phyloP scores from a whole-genome alignment of 1,140 invertebrate species.

The Drosophila lacteicornis region DNA sequence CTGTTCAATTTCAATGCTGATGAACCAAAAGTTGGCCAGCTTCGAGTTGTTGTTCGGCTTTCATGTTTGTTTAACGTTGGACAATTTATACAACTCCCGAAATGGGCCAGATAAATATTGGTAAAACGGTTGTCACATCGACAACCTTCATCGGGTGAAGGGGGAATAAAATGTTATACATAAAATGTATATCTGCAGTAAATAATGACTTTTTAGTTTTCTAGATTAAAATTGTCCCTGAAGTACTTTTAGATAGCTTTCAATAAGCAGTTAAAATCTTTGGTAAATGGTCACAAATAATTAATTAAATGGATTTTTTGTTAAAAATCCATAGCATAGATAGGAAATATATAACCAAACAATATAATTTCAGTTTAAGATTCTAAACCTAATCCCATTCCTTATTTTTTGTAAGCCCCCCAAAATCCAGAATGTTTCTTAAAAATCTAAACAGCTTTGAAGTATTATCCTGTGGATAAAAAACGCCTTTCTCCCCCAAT shows the following conservation, averaged over 20 bases:
- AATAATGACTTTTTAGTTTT: too few species aligned
- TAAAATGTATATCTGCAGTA: neutral
- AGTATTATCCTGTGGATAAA: slow-evolving; percentile 14
- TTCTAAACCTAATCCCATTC: neutral
- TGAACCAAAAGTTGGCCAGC: slow-evolving; percentile 28
- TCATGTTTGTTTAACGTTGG: slow-evolving; percentile 27
- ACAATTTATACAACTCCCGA: slow-evolving; percentile 19
- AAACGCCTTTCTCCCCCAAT: slow-evolving; percentile 30
- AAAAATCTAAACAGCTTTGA: slow-evolving; percentile 15
- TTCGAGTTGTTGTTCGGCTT: slow-evolving; percentile 20
- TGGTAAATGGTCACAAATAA: too few species aligned
- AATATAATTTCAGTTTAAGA: neutral
- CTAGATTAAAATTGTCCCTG: too few species aligned
- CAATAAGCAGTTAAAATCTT: too few species aligned
- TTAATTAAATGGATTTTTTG: too few species aligned
- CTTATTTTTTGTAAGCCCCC: neutral
- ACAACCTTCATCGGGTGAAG: too few species aligned
- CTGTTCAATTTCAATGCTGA: slow-evolving; percentile 56
- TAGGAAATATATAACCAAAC: too few species aligned
- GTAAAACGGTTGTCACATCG: slow-evolving; percentile 1
- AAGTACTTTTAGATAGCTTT: too few species aligned
- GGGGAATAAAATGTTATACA: neutral
- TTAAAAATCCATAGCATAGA: too few species aligned
- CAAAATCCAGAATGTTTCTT: neutral
- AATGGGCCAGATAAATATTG: slow-evolving; percentile 44